Evolutionary conservation across 2,888 invertebrate species (phyloP).

Genomic region (Mimachlamys varia): DNA sequence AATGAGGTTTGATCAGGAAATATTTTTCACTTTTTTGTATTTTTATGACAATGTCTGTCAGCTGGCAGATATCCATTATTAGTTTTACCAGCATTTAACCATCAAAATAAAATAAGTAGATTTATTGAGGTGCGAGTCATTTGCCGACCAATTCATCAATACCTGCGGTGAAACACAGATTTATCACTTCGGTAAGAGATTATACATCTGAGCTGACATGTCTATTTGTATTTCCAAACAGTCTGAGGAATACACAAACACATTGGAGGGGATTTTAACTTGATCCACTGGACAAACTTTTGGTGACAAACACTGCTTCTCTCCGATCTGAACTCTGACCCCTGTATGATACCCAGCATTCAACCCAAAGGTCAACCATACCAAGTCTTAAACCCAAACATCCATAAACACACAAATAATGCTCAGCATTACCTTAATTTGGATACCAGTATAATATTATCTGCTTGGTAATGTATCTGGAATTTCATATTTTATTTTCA

Average conservation of each 20-base stretch:
- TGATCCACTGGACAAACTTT: not conserved
- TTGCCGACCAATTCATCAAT: not conserved
- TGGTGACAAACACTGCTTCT: not conserved
- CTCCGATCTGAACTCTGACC: not conserved
- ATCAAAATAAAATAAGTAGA: not conserved
- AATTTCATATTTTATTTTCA: too few species aligned
- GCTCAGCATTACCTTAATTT: too few species aligned
- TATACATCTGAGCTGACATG: not conserved
- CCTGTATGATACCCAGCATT: not conserved
- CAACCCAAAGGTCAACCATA: not conserved
- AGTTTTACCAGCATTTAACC: not conserved
- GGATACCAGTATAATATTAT: too few species aligned
- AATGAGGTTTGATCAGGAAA: not conserved
- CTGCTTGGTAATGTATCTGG: too few species aligned
- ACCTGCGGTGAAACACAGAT: not conserved
- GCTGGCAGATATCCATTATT: not conserved
- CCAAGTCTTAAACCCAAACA: too few species aligned
- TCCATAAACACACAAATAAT: not conserved
- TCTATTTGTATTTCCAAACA: not conserved
- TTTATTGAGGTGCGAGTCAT: not conserved
- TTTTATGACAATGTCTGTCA: not conserved
- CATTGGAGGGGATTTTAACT: not conserved
- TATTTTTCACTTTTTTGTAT: too few species aligned
- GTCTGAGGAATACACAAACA: slow-evolving; percentile 11
- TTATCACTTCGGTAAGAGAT: not conserved